Evolutionary conservation across 2,113 vertebrate genomes (phyloP).

Genomic region (Geococcyx californianus): DNA sequence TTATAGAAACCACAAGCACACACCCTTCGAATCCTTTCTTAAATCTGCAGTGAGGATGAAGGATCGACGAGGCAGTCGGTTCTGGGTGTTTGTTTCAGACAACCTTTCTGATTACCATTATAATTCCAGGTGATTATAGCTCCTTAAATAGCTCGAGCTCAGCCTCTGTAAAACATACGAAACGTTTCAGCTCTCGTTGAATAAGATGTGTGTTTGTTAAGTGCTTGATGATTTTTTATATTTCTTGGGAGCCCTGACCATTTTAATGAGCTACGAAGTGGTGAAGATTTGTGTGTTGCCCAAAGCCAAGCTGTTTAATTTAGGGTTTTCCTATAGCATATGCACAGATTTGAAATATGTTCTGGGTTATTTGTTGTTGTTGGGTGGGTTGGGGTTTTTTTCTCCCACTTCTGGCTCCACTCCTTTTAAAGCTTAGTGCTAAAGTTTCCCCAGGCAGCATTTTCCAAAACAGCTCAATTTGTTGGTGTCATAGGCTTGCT

Average conservation of each 20-base stretch:
- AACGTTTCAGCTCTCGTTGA: not conserved
- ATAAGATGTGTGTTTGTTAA: conserved; percentile 20
- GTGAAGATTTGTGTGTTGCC: conserved; percentile 35
- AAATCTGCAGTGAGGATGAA: not conserved
- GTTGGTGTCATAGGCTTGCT: conserved; percentile 50
- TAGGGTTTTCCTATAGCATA: conserved; percentile 53
- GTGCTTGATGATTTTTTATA: conserved; percentile 3
- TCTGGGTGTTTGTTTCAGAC: not conserved
- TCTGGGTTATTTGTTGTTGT: conserved; percentile 25
- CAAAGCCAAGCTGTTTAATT: conserved; percentile 49
- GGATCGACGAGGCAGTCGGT: not conserved
- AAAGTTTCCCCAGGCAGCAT: conserved; percentile 54
- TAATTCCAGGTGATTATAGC: not conserved
- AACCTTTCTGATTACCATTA: not conserved
- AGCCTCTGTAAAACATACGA: not conserved
- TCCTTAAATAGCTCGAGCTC: not conserved
- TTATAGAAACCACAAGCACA: not conserved
- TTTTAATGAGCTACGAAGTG: conserved; percentile 36
- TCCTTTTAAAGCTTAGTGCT: conserved; percentile 3
- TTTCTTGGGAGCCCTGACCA: conserved; percentile 14
- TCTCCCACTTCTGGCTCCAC: not conserved
- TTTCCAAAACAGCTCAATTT: conserved; percentile 59
- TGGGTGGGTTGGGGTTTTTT: not conserved
- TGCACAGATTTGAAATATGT: conserved; percentile 24
- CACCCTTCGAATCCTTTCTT: not conserved